phyloP scores from a whole-genome alignment of 2,888 invertebrate species.

The Lacanobia wlatinum region DNA sequence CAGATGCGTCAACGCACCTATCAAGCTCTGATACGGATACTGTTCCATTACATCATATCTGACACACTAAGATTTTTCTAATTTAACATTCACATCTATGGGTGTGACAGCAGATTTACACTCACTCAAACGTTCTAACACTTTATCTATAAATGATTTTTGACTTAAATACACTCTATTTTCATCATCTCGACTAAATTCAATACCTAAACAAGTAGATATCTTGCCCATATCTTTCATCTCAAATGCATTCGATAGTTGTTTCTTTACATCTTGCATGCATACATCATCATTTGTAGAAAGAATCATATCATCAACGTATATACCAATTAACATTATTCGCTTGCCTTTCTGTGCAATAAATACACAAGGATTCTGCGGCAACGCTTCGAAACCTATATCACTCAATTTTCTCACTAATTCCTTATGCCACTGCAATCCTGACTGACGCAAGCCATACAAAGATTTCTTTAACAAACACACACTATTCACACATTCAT shows the following conservation, averaged over 20 bases:
- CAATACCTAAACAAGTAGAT: conserved; percentile 9
- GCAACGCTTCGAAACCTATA: not conserved
- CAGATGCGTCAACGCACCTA: conserved; percentile 21
- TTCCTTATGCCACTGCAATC: conserved; percentile 11
- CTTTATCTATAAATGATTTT: too few relatives aligned
- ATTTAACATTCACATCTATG: conserved; percentile 9
- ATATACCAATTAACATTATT: too few relatives aligned
- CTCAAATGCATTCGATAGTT: too few relatives aligned
- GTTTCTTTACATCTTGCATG: too few relatives aligned
- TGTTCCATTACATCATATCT: conserved; percentile 1
- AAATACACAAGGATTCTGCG: too few relatives aligned
- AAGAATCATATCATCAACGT: too few relatives aligned
- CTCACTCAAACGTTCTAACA: not conserved
- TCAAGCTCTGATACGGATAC: conserved; percentile 18
- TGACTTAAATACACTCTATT: not conserved
- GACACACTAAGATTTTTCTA: conserved; percentile 1
- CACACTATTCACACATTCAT: conserved; percentile 2
- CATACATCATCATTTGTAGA: too few relatives aligned
- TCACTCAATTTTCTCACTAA: conserved; percentile 3
- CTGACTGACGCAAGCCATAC: not conserved
- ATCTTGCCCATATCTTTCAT: not conserved
- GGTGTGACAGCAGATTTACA: conserved; percentile 19
- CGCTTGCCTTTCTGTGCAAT: too few relatives aligned
- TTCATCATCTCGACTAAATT: conserved; percentile 17
- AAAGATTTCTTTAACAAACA: conserved; percentile 7